Evolutionary conservation across 2,113 vertebrate species (phyloP), one percentile per base, ranked within the genome.

Genomic region (Sebastes fasciatus): DNA sequence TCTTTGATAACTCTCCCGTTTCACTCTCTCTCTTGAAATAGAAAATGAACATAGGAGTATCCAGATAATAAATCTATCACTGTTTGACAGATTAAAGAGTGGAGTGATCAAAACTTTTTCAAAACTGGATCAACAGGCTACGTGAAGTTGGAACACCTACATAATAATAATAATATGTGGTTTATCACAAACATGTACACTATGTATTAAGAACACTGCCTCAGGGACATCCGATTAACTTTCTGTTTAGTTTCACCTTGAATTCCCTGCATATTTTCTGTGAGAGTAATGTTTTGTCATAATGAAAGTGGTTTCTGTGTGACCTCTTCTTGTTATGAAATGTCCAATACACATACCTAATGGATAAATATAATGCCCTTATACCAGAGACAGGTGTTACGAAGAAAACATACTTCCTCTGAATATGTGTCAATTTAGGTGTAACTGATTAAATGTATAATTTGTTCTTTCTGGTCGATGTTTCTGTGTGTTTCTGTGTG

Each of bases 401-500:
- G 40, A 67, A 9, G 42, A 23, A 14, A 58, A 58, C 0, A 52
- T 52, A 42, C 26, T 49, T 67, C 2, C 55, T 75, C 23, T 52
- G 13, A 40, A 49, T 67, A 26, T 62, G 8, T 52, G 3, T 5
- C 42, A 1, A 16, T 19, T 12, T 21, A 49, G 61, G 63, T 80
- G 10, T 60, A 7, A 42, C 9, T 78, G 67, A 55, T 69, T 0
- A 4, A 13, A 60, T 63, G 16, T 52, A 54, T 43, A 6, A 58
- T 65, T 62, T 69, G 51, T 55, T 49, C 1, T 76, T 14, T 66
- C 46, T 65, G 12, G 17, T 77, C 10, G 45, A 26, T 21, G 17
- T 17, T 17, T 23, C 8, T 45, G 26, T 23, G 49, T 45, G 17
- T 77, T 26, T 43, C 13, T 67, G 58, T 46, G 67, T 79, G 80